Percentiles rank a stretch among this genome's conserved stretches.
Conservation (phyloP, 2,797 vertebrate species). For the Hirundo rustica region DNA sequence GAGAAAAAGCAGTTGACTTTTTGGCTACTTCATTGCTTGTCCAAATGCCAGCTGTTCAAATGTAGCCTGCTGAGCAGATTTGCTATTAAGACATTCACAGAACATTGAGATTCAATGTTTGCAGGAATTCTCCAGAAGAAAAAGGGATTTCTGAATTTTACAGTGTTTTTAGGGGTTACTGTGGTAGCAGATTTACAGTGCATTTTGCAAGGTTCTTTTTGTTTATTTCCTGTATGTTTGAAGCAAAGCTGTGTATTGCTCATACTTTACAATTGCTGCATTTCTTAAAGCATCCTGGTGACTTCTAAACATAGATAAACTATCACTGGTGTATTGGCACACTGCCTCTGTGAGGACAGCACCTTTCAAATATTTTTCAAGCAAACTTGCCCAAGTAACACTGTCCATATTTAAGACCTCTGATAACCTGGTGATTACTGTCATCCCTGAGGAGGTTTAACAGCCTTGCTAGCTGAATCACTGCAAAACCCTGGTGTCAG, state of each 20-base stretch:
- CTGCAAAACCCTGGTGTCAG: background rate
- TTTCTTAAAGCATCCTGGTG: background rate
- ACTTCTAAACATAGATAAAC: background rate
- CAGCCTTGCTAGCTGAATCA: background rate
- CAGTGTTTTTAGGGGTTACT: background rate
- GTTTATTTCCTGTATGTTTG: background rate
- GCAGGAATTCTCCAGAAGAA: background rate
- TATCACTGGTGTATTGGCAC: background rate
- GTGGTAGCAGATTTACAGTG: background rate
- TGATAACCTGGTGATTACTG: background rate
- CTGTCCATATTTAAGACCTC: background rate
- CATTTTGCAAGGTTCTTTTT: background rate
- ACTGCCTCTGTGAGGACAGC: background rate
- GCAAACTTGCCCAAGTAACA: background rate
- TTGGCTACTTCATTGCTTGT: background rate
- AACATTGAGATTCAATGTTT: background rate
- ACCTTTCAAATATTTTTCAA: background rate
- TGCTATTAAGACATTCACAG: background rate
- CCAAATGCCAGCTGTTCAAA: background rate
- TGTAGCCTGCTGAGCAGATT: background rate
- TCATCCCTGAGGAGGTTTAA: background rate
- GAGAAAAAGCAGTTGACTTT: background rate
- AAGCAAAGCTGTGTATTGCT: background rate
- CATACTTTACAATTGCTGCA: background rate
- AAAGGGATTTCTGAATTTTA: background rate